Evolutionary conservation across 2,113 vertebrate species (phyloP).

Genomic region (Epinephelus lanceolatus): DNA sequence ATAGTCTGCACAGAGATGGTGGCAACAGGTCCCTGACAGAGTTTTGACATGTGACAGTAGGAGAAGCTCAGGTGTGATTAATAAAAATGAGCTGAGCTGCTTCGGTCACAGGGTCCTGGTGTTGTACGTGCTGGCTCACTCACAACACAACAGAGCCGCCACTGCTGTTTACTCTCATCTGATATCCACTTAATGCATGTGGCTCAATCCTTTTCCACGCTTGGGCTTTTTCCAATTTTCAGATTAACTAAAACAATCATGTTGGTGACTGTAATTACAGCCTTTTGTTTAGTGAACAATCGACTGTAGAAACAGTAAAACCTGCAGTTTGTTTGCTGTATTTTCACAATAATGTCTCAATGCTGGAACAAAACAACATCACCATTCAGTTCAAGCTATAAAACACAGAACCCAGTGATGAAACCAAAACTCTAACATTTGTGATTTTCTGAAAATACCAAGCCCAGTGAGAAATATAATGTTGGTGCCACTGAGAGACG

Average conservation of each 20-base stretch:
- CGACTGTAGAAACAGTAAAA: conserved; percentile 2
- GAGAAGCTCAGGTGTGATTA: not conserved
- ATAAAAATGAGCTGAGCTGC: not conserved
- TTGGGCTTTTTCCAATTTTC: conserved; percentile 7
- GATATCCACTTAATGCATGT: not conserved
- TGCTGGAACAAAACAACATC: not conserved
- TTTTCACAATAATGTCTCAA: conserved; percentile 3
- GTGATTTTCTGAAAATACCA: not conserved
- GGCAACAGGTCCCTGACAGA: not conserved
- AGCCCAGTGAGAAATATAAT: not conserved
- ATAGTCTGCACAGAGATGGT: not conserved
- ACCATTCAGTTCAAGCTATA: not conserved
- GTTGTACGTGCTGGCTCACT: not conserved
- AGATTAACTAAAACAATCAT: conserved; percentile 9
- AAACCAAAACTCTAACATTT: not conserved
- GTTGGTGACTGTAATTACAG: conserved; percentile 30
- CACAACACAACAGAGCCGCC: not conserved
- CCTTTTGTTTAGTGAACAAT: conserved; percentile 37
- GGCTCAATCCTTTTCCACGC: not conserved
- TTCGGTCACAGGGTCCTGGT: not conserved
- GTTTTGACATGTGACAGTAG: not conserved
- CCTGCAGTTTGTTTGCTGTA: not conserved
- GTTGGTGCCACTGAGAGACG: not conserved
- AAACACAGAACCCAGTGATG: conserved; percentile 3
- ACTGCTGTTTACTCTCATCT: too few relatives aligned